Percentiles rank a stretch among this genome's conserved stretches.
Conservation (phyloP, 2,113 vertebrate genomes). For the Platichthys stellatus region DNA sequence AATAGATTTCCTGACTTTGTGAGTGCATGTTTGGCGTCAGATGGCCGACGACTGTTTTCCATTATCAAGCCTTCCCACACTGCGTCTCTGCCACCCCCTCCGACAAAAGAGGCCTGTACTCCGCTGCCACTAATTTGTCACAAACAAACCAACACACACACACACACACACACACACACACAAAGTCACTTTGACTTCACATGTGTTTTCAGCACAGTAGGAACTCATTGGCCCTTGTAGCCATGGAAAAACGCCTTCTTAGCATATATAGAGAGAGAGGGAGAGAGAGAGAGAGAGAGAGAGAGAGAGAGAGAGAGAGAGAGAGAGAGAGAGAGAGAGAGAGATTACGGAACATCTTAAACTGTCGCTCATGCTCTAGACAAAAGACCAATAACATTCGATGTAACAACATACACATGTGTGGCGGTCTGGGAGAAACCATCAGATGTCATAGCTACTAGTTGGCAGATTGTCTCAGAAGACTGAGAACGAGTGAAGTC, state of each 20-base stretch:
- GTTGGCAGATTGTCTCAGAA: constrained; percentile 38
- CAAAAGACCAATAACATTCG: constrained; percentile 52
- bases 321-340: constrained; percentile 1
- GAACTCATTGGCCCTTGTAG: constrained; percentile 27
- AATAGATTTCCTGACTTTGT: constrained; percentile 6
- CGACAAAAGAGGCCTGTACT: constrained; percentile 19
- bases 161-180: constrained; percentile 1
- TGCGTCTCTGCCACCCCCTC: background rate
- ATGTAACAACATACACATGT: constrained; percentile 55
- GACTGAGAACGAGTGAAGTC: constrained; percentile 47
- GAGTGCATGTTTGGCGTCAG: constrained; percentile 9
- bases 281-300: background rate
- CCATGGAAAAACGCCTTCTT: constrained; percentile 25
- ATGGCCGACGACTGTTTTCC: constrained; percentile 41
- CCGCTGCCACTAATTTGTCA: constrained; percentile 48
- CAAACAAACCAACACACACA: constrained; percentile 36
- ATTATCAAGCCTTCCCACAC: constrained; percentile 37
- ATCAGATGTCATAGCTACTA: constrained; percentile 57
- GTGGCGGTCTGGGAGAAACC: constrained; percentile 43
- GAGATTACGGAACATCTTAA: constrained; percentile 36
- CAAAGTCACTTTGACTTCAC: constrained; percentile 16
- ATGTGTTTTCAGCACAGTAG: constrained; percentile 4
- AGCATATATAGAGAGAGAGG: background rate
- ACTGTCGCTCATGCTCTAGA: constrained; percentile 46
- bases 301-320: background rate